phyloP scores from a whole-genome alignment of 2,888 invertebrate genomes.

The Matsumyia berberina region DNA sequence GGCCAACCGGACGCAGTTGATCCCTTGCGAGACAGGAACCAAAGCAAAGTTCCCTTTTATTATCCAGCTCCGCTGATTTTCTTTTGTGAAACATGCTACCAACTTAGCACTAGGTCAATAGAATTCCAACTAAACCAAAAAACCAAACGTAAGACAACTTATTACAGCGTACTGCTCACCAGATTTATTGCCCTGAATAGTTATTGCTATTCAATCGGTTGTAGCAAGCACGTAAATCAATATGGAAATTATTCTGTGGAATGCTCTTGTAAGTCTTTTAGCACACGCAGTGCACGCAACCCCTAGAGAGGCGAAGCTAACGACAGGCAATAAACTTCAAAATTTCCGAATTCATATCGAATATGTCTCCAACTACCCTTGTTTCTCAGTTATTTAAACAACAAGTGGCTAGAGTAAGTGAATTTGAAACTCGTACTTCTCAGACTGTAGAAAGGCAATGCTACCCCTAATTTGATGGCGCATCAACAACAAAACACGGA shows the following conservation, averaged over 20 bases:
- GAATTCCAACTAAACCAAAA: slow-evolving; percentile 35
- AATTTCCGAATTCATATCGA: background rate
- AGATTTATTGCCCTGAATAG: background rate
- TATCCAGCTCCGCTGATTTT: background rate
- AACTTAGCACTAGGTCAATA: slow-evolving; percentile 43
- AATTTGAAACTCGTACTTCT: no score
- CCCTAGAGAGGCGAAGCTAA: background rate
- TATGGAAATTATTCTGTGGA: slow-evolving; percentile 4
- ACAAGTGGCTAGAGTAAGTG: background rate
- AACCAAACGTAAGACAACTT: background rate
- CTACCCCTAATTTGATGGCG: no score
- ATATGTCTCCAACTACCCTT: background rate
- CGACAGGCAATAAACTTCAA: background rate
- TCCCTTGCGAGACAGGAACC: slow-evolving; percentile 50
- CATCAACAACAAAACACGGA: no score
- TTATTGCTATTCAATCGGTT: slow-evolving; percentile 37
- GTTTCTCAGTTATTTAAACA: background rate
- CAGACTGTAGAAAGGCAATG: no score
- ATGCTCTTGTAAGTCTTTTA: slow-evolving; percentile 8
- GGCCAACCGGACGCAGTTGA: background rate
- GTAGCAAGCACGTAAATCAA: slow-evolving; percentile 31
- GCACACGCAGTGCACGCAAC: slow-evolving; percentile 29
- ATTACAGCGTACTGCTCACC: background rate
- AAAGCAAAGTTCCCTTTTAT: slow-evolving; percentile 41
- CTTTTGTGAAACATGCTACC: background rate